Percentiles rank a stretch among this genome's conserved stretches.
These are phyloP conservation scores for Arremon aurantiirostris DNA, from an alignment of 2,797 vertebrate genomes.

Conservation along the genomic window DNA sequence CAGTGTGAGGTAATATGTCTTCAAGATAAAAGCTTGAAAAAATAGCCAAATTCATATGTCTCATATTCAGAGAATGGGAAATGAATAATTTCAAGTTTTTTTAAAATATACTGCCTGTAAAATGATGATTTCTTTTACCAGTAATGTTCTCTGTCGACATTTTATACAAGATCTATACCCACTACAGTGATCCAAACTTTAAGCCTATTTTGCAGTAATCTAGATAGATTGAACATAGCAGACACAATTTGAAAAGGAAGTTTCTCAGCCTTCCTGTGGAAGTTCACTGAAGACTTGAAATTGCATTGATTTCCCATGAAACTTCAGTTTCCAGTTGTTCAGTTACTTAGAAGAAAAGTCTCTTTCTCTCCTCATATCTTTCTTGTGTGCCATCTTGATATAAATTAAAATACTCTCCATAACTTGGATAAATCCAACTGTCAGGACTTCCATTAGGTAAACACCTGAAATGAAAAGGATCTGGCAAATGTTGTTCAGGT, in stretches of 20 bases:
- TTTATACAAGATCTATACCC: neutral
- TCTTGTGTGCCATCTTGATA: neutral
- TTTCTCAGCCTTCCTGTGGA: neutral
- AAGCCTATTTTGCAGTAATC: constrained; percentile 5
- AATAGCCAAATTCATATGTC: neutral
- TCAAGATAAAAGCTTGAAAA: neutral
- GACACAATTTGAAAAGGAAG: constrained; percentile 13
- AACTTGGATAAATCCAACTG: neutral
- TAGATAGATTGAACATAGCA: neutral
- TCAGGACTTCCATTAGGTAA: neutral
- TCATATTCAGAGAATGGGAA: neutral
- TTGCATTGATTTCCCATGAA: neutral
- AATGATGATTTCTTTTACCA: neutral
- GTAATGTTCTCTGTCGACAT: neutral
- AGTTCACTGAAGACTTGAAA: neutral
- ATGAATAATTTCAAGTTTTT: neutral
- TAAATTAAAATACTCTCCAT: neutral
- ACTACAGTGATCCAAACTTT: neutral
- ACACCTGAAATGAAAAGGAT: neutral
- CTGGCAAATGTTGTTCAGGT: neutral
- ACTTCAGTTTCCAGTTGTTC: neutral
- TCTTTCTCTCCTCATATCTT: neutral
- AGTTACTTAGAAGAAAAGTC: neutral
- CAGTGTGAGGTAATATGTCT: neutral
- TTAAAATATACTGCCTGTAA: neutral